A percentile compares a stretch with the other conserved stretches of the same genome.
These are phyloP conservation scores for Marasmarcha lunaedactyla DNA, from an alignment of 2,888 invertebrate genomes.

Conservation along the genomic window DNA sequence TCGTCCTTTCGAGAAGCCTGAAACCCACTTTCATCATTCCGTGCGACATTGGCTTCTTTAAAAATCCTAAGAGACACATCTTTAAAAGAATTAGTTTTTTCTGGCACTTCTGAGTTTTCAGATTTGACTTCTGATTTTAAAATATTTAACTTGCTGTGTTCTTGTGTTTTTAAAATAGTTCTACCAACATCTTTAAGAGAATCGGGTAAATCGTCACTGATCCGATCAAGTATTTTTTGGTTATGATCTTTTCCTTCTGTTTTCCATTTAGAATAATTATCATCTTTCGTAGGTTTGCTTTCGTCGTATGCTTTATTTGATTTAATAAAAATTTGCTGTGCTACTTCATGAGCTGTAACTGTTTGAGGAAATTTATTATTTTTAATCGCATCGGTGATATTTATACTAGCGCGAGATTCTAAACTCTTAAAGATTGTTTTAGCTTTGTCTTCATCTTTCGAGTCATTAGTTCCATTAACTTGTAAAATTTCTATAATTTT, in stretches of 20 bases:
- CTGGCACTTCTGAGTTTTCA: neutral
- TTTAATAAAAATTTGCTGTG: neutral
- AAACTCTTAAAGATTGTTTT: conserved; percentile 25
- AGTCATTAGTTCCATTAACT: conserved; percentile 13
- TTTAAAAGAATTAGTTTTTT: neutral
- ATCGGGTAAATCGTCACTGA: neutral
- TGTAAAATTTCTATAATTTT: conserved; percentile 26
- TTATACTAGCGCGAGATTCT: conserved; percentile 9
- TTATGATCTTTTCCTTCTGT: too few species aligned
- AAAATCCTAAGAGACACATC: neutral
- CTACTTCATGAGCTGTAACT: neutral
- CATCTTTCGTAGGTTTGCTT: too few species aligned
- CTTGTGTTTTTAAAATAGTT: too few species aligned
- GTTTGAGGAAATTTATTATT: conserved; percentile 5
- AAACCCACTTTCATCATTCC: too few species aligned
- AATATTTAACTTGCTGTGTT: neutral
- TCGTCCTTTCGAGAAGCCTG: too few species aligned
- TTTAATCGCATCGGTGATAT: neutral
- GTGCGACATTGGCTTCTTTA: too few species aligned
- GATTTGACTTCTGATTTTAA: neutral
- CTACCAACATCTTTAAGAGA: neutral
- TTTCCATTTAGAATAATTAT: too few species aligned
- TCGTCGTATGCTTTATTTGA: neutral
- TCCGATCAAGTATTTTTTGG: neutral
- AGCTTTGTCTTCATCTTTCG: conserved; percentile 24